Percentiles rank a stretch among this genome's conserved stretches.
phyloP scores from a whole-genome alignment of 2,797 vertebrate species.

The Anguilla marmorata region DNA sequence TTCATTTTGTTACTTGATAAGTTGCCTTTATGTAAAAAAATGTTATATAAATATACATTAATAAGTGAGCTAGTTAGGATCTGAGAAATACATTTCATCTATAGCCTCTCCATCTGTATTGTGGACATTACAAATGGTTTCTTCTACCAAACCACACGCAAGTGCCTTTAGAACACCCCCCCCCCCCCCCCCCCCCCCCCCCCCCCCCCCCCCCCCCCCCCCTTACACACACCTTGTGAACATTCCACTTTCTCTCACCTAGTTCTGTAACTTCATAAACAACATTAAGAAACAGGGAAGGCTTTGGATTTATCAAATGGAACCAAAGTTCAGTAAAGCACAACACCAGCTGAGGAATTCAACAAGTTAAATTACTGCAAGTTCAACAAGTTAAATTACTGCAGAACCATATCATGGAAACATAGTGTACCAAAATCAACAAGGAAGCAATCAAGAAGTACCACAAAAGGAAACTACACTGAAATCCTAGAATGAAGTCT shows the following conservation, averaged over 20 bases:
- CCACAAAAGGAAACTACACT: slow-evolving; percentile 48
- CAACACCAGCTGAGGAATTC: slow-evolving; percentile 8
- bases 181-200: neutral
- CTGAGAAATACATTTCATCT: neutral
- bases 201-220: neutral
- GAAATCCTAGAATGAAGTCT: slow-evolving; percentile 34
- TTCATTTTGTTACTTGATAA: neutral
- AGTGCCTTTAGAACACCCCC: neutral
- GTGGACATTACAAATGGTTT: neutral
- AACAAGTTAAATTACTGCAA: neutral
- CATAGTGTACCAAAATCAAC: slow-evolving; percentile 13
- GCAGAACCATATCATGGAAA: slow-evolving; percentile 5
- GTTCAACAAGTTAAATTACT: neutral
- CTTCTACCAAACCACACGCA: neutral
- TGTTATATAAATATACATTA: neutral
- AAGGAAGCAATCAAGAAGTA: neutral
- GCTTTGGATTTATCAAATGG: neutral
- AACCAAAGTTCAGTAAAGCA: slow-evolving; percentile 10
- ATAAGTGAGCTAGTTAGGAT: neutral
- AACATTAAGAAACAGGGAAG: neutral
- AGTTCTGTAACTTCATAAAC: neutral
- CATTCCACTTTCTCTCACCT: neutral
- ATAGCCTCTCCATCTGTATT: neutral
- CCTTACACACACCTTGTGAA: too few relatives aligned
- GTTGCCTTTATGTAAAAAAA: neutral